Conservation (phyloP, 2,113 vertebrate species). For the Atrichornis clamosus region DNA sequence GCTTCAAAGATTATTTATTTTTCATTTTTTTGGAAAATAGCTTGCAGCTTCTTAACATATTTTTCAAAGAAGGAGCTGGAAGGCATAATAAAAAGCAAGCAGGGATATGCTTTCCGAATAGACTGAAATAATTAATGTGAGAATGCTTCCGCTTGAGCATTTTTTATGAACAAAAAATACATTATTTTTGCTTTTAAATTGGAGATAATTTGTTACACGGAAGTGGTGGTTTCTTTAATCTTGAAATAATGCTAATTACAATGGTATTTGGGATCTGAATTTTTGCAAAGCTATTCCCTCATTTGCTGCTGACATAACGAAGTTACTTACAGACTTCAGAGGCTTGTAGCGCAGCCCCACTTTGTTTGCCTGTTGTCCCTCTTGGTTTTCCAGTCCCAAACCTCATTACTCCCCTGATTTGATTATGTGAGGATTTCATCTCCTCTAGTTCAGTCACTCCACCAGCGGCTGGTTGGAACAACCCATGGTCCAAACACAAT, state of each 20-base stretch:
- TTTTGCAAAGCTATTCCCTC: slow-evolving; percentile 68
- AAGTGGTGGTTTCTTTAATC: slow-evolving; percentile 80
- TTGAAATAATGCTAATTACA: slow-evolving; percentile 79
- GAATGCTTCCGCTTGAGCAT: slow-evolving; percentile 78
- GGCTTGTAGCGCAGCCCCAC: neutral
- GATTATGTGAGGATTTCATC: neutral
- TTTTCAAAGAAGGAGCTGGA: slow-evolving; percentile 81
- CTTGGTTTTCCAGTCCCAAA: slow-evolving; percentile 12
- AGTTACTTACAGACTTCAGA: slow-evolving; percentile 36
- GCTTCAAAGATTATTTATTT: slow-evolving; percentile 82
- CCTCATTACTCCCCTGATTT: slow-evolving; percentile 5
- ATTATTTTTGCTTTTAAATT: slow-evolving; percentile 81
- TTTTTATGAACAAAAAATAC: slow-evolving; percentile 77
- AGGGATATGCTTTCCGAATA: slow-evolving; percentile 77
- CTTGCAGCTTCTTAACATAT: slow-evolving; percentile 77
- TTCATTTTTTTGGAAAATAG: slow-evolving; percentile 75
- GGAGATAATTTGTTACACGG: slow-evolving; percentile 79
- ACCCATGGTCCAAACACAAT: neutral
- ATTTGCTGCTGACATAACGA: slow-evolving; percentile 63
- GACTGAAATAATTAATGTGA: slow-evolving; percentile 82
- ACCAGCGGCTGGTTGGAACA: neutral
- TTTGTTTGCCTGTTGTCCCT: neutral
- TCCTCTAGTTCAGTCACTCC: neutral
- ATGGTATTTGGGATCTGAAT: slow-evolving; percentile 70
- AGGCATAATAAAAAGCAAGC: slow-evolving; percentile 83